Conservation (phyloP, 2,888 invertebrate species). For the Pristionchus entomophagus region DNA sequence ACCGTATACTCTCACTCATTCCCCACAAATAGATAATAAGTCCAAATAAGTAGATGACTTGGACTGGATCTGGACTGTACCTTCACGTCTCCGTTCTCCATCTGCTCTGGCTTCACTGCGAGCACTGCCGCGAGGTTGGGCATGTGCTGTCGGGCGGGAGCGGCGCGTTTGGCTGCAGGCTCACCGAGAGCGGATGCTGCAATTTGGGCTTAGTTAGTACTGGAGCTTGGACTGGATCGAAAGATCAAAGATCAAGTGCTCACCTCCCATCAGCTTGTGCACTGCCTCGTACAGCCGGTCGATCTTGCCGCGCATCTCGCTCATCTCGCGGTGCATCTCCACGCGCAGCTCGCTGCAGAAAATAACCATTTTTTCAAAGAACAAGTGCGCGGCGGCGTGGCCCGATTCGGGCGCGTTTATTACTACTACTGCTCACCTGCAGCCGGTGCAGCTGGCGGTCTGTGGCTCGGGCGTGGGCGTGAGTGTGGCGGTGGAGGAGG, state of each 20-base stretch:
- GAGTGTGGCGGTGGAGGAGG: background rate
- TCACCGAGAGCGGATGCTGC: background rate
- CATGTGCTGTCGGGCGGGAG: background rate
- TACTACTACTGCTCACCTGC: slow-evolving; percentile 25
- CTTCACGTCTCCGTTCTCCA: slow-evolving; percentile 15
- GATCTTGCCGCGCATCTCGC: slow-evolving; percentile 32
- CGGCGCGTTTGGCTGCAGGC: slow-evolving; percentile 17
- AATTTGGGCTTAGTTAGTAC: too few relatives aligned
- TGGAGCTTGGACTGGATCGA: too few relatives aligned
- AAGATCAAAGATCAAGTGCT: background rate
- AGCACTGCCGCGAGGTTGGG: background rate
- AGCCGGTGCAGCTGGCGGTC: background rate
- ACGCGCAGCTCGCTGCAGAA: slow-evolving; percentile 26
- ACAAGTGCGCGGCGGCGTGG: background rate
- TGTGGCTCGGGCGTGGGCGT: slow-evolving; percentile 36
- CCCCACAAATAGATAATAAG: background rate
- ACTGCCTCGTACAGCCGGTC: slow-evolving; percentile 43
- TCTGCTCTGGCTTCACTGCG: background rate
- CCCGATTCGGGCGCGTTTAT: slow-evolving; percentile 1
- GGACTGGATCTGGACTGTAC: background rate
- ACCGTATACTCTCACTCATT: background rate
- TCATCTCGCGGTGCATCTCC: slow-evolving; percentile 39
- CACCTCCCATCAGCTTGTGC: slow-evolving; percentile 23
- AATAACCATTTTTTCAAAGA: background rate
- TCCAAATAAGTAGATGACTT: too few relatives aligned